A percentile compares a stretch with the other conserved stretches of the same genome.
phyloP scores from a whole-genome alignment of 2,797 vertebrate genomes.

The Crocidura indochinensis region DNA sequence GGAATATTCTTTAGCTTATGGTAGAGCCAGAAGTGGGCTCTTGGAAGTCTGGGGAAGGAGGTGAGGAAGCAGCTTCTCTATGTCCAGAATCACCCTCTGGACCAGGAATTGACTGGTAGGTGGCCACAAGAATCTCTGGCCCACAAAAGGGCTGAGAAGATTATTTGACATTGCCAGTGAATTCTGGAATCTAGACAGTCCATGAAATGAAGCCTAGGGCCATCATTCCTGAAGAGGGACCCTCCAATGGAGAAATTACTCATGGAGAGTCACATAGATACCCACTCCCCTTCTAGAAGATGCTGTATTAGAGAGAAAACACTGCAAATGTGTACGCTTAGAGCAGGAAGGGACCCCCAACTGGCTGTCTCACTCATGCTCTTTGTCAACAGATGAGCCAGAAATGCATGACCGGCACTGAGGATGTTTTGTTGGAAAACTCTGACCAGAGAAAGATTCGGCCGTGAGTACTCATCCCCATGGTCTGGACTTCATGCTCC shows the following conservation, averaged over 20 bases:
- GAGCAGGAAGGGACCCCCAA: not conserved
- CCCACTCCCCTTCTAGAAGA: not conserved
- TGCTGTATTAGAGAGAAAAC: not conserved
- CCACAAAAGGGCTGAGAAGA: not conserved
- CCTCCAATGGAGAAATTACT: not conserved
- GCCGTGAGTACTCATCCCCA: constrained; percentile 92
- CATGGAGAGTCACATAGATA: accelerated
- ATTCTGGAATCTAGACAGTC: not conserved
- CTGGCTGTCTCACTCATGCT: constrained; percentile 12
- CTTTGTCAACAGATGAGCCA: constrained; percentile 92
- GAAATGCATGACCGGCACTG: constrained; percentile 93
- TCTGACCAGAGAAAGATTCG: constrained; percentile 93
- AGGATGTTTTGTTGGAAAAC: constrained; percentile 93
- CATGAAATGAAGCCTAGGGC: not conserved
- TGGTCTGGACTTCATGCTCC: not conserved
- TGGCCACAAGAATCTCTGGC: not conserved
- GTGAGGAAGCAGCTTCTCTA: not conserved
- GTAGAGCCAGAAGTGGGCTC: not conserved
- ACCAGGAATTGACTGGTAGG: not conserved
- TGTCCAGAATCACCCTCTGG: not conserved
- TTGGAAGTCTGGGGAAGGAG: not conserved
- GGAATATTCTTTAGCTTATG: not conserved
- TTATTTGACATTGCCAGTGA: not conserved
- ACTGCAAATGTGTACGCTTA: accelerated
- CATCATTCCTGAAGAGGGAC: not conserved